Conservation (phyloP, 2,888 invertebrate genomes). For the Drosophila suboccidentalis region DNA sequence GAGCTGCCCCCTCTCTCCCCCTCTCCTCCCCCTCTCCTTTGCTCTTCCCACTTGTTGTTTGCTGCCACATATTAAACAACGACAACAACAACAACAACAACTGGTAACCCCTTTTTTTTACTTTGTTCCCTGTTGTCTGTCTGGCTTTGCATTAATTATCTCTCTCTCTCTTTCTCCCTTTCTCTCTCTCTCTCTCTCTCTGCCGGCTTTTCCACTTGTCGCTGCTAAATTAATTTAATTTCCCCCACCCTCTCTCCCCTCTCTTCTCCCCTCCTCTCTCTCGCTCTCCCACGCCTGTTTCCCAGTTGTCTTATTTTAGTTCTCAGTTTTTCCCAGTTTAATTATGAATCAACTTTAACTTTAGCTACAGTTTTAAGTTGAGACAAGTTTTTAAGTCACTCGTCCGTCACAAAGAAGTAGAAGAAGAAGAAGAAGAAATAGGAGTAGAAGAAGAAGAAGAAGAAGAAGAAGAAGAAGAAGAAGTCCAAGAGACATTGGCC, state of each 20-base stretch:
- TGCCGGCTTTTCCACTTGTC: constrained; percentile 62
- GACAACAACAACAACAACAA: not conserved
- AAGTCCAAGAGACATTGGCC: constrained; percentile 61
- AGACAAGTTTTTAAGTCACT: constrained; percentile 38
- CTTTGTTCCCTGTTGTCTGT: constrained; percentile 7
- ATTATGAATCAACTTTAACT: constrained; percentile 58
- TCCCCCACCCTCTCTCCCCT: constrained; percentile 14
- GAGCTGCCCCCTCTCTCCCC: not conserved
- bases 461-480: not conserved
- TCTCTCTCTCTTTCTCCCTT: constrained; percentile 27
- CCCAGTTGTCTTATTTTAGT: constrained; percentile 27
- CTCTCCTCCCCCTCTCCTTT: not conserved
- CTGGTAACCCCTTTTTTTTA: constrained; percentile 48
- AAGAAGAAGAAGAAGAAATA: not conserved
- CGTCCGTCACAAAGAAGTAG: constrained; percentile 29
- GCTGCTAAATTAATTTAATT: constrained; percentile 63
- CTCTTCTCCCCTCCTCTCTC: not conserved
- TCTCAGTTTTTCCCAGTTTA: constrained; percentile 53
- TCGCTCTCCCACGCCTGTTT: constrained; percentile 6
- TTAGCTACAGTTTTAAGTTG: constrained; percentile 7
- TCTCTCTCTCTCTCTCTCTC: constrained; percentile 2
- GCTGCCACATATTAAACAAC: constrained; percentile 56
- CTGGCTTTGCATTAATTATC: constrained; percentile 60
- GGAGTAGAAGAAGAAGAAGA: not conserved
- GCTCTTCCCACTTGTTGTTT: constrained; percentile 43